Percentiles rank a stretch among this genome's conserved stretches.
phyloP scores from a whole-genome alignment of 2,888 invertebrate genomes.

The Fabriciana adippe region DNA sequence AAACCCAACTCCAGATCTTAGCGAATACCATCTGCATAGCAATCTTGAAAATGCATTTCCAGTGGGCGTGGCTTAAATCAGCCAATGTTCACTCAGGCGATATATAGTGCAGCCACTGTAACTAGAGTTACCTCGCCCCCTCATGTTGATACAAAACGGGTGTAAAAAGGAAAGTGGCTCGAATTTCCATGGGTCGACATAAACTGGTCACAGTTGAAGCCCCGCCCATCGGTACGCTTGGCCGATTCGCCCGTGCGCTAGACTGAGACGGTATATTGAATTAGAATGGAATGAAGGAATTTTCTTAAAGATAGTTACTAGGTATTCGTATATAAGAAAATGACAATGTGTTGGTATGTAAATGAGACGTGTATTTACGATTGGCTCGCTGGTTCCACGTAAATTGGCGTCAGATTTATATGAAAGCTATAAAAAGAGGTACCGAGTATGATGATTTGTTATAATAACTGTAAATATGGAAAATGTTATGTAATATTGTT shows the following conservation, averaged over 20 bases:
- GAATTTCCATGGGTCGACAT: slow-evolving; percentile 60
- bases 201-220: slow-evolving; percentile 54
- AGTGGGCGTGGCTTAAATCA: slow-evolving; percentile 76
- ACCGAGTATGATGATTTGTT: too few species aligned
- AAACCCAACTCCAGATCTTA: slow-evolving; percentile 61
- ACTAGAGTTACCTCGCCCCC: slow-evolving; percentile 51
- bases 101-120: slow-evolving; percentile 69
- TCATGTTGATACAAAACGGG: slow-evolving; percentile 47
- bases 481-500: too few species aligned
- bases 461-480: too few species aligned
- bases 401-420: slow-evolving; percentile 58
- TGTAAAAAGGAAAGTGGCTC: slow-evolving; percentile 49
- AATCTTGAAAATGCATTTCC: slow-evolving; percentile 81
- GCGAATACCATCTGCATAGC: slow-evolving; percentile 72
- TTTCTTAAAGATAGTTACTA: slow-evolving; percentile 79
- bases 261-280: slow-evolving; percentile 59
- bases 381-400: slow-evolving; percentile 49
- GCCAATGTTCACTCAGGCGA: slow-evolving; percentile 82
- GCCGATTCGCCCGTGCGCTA: slow-evolving; percentile 59
- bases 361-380: slow-evolving; percentile 75
- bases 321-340: slow-evolving; percentile 70
- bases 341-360: slow-evolving; percentile 73
- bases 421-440: neutral
- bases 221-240: slow-evolving; percentile 76
- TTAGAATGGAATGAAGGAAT: slow-evolving; percentile 64